Evolutionary conservation across 2,888 invertebrate species (phyloP).

Genomic region (Theristus sp.): DNA sequence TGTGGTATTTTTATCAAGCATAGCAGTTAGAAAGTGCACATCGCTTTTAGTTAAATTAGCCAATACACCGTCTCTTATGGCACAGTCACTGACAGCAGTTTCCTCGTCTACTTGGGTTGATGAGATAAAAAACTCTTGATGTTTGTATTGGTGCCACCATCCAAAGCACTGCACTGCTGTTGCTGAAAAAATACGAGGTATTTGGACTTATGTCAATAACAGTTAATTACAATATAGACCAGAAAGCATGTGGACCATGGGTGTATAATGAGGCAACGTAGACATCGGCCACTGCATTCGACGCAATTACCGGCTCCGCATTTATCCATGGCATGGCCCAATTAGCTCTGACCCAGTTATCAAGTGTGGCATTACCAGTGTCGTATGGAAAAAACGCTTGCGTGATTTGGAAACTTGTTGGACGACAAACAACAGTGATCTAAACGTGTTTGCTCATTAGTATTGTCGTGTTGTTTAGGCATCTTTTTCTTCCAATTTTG

Average conservation of each 20-base stretch:
- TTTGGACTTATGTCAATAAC: too few relatives aligned
- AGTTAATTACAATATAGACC: too few relatives aligned
- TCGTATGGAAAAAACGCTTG: not conserved
- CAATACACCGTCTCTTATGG: not conserved
- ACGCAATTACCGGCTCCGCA: not conserved
- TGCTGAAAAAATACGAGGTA: too few relatives aligned
- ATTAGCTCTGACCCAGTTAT: not conserved
- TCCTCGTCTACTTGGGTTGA: not conserved
- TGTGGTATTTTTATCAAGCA: not conserved
- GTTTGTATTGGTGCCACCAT: not conserved
- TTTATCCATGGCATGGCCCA: not conserved
- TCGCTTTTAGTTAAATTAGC: not conserved
- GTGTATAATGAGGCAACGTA: too few relatives aligned
- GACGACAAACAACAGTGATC: not conserved
- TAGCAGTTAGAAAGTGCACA: not conserved
- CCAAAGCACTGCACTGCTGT: not conserved
- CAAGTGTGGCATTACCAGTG: not conserved
- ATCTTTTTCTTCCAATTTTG: too few relatives aligned
- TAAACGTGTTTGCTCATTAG: too few relatives aligned
- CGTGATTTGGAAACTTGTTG: not conserved
- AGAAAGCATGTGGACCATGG: too few relatives aligned
- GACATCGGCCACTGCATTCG: too few relatives aligned
- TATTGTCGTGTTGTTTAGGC: too few relatives aligned
- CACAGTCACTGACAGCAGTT: not conserved
- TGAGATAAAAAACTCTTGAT: not conserved